Percentiles rank a stretch among this genome's conserved stretches.
These are phyloP conservation scores for Alexandromys fortis DNA, from an alignment of 2,113 vertebrate genomes.

Conservation along the genomic window DNA sequence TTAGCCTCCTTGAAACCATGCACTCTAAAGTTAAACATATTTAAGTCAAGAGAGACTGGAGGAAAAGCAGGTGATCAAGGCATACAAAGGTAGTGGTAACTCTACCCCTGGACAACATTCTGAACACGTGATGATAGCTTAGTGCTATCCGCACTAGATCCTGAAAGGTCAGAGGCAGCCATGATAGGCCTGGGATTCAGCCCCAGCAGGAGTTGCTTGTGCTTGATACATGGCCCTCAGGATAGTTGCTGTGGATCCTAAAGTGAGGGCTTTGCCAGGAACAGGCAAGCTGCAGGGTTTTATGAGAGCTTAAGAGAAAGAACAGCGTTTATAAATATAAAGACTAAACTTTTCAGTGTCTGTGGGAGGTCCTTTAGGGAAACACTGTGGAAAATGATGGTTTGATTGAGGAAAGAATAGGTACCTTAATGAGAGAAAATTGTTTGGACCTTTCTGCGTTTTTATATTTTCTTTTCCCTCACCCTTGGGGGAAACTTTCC, in stretches of 20 bases:
- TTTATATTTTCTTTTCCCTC: constrained; percentile 58
- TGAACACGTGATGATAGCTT: neutral
- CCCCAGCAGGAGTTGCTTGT: neutral
- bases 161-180: neutral
- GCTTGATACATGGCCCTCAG: neutral
- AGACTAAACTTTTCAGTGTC: constrained; percentile 3
- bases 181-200: neutral
- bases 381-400: neutral
- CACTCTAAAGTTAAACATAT: constrained; percentile 32
- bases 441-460: neutral
- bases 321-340: neutral
- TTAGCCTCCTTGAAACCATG: constrained; percentile 1
- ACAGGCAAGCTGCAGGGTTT: neutral
- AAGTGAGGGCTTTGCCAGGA: neutral
- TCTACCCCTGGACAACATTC: neutral
- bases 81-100: neutral
- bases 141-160: neutral
- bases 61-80: constrained; percentile 29
- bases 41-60: constrained; percentile 27
- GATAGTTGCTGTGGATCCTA: neutral
- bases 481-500: constrained; percentile 68
- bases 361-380: constrained; percentile 23
- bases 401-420: constrained; percentile 32
- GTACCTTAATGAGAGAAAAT: constrained; percentile 46
- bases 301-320: constrained; percentile 23